These are phyloP conservation scores for Coecobrya sp. DNA, from an alignment of 2,888 invertebrate genomes.

Conservation along the genomic window DNA sequence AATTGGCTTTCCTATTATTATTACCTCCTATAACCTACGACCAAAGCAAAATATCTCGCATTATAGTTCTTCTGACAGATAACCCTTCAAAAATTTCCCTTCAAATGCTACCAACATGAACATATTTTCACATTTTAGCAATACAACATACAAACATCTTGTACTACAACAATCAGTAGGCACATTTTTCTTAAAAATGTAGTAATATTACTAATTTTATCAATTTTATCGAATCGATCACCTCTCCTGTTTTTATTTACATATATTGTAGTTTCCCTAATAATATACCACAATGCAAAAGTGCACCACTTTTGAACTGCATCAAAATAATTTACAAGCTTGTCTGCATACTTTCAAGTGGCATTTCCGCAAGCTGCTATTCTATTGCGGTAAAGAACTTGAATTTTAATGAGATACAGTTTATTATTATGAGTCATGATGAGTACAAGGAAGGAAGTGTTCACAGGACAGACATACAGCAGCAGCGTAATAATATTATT, in stretches of 20 bases:
- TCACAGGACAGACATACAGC: not conserved
- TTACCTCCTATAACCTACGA: not conserved
- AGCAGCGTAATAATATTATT: constrained; percentile 5
- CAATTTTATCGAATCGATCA: not conserved
- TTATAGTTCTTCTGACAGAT: not conserved
- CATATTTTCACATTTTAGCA: too few relatives aligned
- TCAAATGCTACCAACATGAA: too few relatives aligned
- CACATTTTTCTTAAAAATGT: not conserved
- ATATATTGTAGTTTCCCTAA: not conserved
- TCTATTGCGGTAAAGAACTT: constrained; percentile 6
- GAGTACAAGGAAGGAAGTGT: constrained; percentile 30
- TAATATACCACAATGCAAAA: not conserved
- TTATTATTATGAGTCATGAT: constrained; percentile 18
- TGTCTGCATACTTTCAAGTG: not conserved
- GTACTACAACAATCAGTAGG: too few relatives aligned
- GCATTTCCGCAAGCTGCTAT: not conserved
- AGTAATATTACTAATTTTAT: not conserved
- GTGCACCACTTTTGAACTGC: constrained; percentile 3
- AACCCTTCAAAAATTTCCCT: too few relatives aligned
- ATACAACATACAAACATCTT: too few relatives aligned
- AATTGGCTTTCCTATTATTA: not conserved
- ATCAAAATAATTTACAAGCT: not conserved
- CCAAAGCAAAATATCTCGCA: not conserved
- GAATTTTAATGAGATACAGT: constrained; percentile 34
- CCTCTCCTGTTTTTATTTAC: not conserved